Evolutionary conservation across 2,113 vertebrate species (phyloP).

Genomic region (Mirza zaza): DNA sequence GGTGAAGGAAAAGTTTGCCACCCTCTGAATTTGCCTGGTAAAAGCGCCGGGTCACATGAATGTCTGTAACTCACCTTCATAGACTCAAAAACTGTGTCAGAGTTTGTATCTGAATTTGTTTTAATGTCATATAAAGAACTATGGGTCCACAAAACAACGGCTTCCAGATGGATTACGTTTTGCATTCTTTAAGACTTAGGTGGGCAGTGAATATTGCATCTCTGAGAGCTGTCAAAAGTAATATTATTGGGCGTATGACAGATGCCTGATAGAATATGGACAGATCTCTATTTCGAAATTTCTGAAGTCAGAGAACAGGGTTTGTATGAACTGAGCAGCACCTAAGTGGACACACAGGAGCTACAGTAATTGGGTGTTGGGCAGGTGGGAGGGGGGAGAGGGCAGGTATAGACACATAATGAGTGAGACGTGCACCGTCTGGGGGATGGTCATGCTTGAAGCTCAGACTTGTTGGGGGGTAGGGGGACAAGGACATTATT

Average conservation of each 20-base stretch:
- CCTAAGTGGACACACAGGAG: too few relatives aligned
- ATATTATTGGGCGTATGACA: background rate
- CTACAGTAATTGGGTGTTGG: too few relatives aligned
- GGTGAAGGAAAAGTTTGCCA: slow-evolving; percentile 65
- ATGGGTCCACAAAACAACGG: slow-evolving; percentile 41
- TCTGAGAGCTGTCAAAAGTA: background rate
- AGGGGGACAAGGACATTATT: too few relatives aligned
- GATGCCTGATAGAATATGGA: background rate
- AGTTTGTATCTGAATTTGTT: slow-evolving; percentile 28
- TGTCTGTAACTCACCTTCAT: slow-evolving; percentile 37
- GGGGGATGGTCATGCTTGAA: too few relatives aligned
- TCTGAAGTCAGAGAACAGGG: slow-evolving; percentile 6
- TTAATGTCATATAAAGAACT: slow-evolving; percentile 58
- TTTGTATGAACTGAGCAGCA: background rate
- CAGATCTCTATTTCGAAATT: background rate
- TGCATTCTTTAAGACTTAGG: slow-evolving; percentile 34
- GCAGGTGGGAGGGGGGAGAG: too few relatives aligned
- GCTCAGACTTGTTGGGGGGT: too few relatives aligned
- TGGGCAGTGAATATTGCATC: background rate
- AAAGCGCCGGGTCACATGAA: background rate
- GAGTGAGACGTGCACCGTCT: too few relatives aligned
- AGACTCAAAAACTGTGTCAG: background rate
- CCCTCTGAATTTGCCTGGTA: slow-evolving; percentile 56
- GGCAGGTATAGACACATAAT: too few relatives aligned
- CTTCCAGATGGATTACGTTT: slow-evolving; percentile 43